Base-by-base conservation (phyloP, 2,888 invertebrate genomes). In the Noctua pronuba region DNA sequence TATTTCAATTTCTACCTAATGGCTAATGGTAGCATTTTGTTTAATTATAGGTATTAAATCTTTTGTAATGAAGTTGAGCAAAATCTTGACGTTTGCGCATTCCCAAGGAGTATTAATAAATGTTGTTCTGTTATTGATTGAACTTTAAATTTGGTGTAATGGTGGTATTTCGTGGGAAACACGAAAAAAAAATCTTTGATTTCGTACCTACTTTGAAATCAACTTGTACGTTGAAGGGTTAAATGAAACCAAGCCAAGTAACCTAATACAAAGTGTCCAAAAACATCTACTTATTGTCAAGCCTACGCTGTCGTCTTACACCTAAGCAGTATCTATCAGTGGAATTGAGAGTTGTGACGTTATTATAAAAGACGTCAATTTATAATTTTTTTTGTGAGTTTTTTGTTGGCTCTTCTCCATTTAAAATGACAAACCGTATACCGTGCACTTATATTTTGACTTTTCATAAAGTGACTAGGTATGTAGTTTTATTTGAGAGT, bases 1-100 rank as follows among this genome's bases (percentile, higher is more conserved):
- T 94, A 94, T 95, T 94, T 95, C 93, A 94, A 95, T 95, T 94
- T 93, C 64, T 88, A 89, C 77, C 74, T 89, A 88, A 89, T 89
- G 88, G 88, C 78, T 89, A 88, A 89, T 89, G 88, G 88, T 89
- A 91, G 92, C 90, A 86, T 92, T 92, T 89, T 78, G 77, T 91
- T 90, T 94, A 94, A 95, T 95, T 94, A 93, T 92, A 91, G 80
- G 76, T 91, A 92, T 93, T 94, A 90, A 91, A 91, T 92, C 85
- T 89, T 90, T 86, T 86, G 87, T 91, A 89, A 93, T 93, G 92
- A 93, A 92, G 90, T 91, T 92, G 89, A 87, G 83, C 80, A 75
- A 82, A 75, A 65, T 66, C 79, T 85, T 83, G 88, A 87, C 78
- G 75, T 83, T 69, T 84, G 79, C 83, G 82, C 87, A 86, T 91